A percentile compares a stretch with the other conserved stretches of the same genome.
Conservation (phyloP, 2,113 vertebrate species). For the Apeltes quadracus region DNA sequence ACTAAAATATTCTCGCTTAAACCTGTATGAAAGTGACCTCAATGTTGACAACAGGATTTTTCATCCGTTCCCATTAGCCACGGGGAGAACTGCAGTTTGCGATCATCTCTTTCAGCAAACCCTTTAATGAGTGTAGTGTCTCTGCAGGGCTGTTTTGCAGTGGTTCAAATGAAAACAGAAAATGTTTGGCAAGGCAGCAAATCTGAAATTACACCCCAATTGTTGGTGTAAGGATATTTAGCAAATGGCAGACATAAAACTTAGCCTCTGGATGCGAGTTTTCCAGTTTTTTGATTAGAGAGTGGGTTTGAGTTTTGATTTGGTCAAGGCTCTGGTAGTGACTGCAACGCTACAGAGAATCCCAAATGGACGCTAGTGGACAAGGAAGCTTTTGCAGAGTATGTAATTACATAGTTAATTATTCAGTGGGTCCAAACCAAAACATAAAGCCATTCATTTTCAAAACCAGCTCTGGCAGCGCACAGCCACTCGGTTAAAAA, state of each 20-base stretch:
- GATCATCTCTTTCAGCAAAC: constrained; percentile 40
- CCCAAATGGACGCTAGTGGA: constrained; percentile 68
- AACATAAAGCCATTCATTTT: constrained; percentile 79
- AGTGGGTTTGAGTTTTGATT: constrained; percentile 78
- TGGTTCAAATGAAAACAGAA: constrained; percentile 41
- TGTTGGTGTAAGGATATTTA: constrained; percentile 64
- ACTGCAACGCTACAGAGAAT: constrained; percentile 65
- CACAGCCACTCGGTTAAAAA: constrained; percentile 48
- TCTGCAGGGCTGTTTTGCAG: constrained; percentile 39
- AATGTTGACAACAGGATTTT: neutral
- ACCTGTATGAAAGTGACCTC: neutral
- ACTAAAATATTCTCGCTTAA: neutral
- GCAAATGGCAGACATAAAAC: constrained; percentile 68
- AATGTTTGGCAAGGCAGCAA: constrained; percentile 59
- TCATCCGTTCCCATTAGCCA: constrained; percentile 23
- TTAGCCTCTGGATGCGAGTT: constrained; percentile 64
- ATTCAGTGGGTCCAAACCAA: constrained; percentile 74
- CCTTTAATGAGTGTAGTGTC: constrained; percentile 43
- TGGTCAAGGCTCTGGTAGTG: constrained; percentile 74
- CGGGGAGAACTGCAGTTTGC: constrained; percentile 39
- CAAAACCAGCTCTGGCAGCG: constrained; percentile 71
- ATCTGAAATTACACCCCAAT: constrained; percentile 74
- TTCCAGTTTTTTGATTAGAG: constrained; percentile 75
- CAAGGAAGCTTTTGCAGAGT: constrained; percentile 71
- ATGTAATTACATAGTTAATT: constrained; percentile 83